Evolutionary conservation across 2,888 invertebrate genomes (phyloP), one percentile per base, ranked within the genome.

Genomic region (Cremastinae sp.): DNA sequence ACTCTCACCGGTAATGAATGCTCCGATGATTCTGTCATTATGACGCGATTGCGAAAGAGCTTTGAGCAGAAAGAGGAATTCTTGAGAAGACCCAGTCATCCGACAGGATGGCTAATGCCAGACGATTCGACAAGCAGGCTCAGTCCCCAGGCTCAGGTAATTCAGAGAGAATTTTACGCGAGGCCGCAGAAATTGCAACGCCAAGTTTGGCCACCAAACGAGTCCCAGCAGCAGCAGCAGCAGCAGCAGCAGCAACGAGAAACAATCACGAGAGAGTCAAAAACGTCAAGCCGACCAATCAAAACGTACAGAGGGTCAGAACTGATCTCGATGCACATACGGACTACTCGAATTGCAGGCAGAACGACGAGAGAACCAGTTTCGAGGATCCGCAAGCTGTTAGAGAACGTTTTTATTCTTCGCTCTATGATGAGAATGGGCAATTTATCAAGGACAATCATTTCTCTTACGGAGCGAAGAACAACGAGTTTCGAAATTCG

Each of bases 61-160:
- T 94, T 96, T 84, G 96, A 96, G 87, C 96, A 96, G 87, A 97
- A 97, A 89, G 96, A 97, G 88, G 96, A 96, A 84, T 97, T 97
- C 90, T 91, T 97, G 74, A 93, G 94, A 87, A 92, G 95, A 81
- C 95, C 95, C 2, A 93, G 91, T 88, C 92, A 93, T 84, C 93
- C 94, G 20, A 92, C 91, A 68, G 93, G 92, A 68, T 93, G 91
- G 92, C 91, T 91, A 80, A 90, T 91, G 37, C 91, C 91, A 1
- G 92, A 91, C 58, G 90, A 90, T 16, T 9, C 65, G 65, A 90
- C 90, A 74, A 87, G 90, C 49, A 81, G 74, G 45, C 22, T 70
- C 1, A 51, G 59, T 47, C 74, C 64, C 0, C 18, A 64, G 18
- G 43, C 37, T 12, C 75, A 78, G 0, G 75, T 91, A 61, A 92